Evolutionary conservation across 2,888 invertebrate genomes (phyloP).

Genomic region (Dolomedes plantarius): DNA sequence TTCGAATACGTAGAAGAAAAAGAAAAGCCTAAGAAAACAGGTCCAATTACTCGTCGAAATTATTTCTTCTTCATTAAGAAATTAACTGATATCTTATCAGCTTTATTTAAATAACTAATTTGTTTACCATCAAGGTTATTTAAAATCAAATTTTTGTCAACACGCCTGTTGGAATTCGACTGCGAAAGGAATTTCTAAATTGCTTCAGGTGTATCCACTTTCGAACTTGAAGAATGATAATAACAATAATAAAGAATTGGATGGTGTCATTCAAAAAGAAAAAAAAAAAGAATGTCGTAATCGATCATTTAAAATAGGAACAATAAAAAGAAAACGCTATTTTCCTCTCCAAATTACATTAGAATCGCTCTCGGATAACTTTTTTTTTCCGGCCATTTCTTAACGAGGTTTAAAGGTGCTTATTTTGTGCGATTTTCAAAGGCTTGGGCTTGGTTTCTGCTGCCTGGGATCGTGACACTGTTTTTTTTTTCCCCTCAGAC

Average conservation of each 20-base stretch:
- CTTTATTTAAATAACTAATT: too few relatives aligned
- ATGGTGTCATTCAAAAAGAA: too few relatives aligned
- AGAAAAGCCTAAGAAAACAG: too few relatives aligned
- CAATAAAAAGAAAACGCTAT: conserved; percentile 5
- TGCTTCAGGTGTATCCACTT: background rate
- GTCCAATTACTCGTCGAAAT: too few relatives aligned
- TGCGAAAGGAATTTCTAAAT: background rate
- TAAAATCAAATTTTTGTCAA: background rate
- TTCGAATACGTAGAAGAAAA: too few relatives aligned
- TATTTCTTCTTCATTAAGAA: too few relatives aligned
- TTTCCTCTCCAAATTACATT: conserved; percentile 18
- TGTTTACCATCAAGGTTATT: too few relatives aligned
- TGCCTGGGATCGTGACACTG: background rate
- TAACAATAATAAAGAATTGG: background rate
- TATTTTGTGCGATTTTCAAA: conserved; percentile 22
- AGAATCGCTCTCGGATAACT: conserved; percentile 31
- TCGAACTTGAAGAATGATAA: background rate
- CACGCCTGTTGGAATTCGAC: background rate
- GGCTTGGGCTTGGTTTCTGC: conserved; percentile 11
- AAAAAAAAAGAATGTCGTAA: background rate
- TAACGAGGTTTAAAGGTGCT: conserved; percentile 36
- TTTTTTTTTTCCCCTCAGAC: conserved; percentile 5
- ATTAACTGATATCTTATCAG: too few relatives aligned
- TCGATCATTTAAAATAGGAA: conserved; percentile 20
- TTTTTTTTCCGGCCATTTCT: too few relatives aligned